Percentiles rank a stretch among this genome's conserved stretches.
These are phyloP conservation scores for Myathropa florea DNA, from an alignment of 2,888 invertebrate genomes.

Conservation along the genomic window DNA sequence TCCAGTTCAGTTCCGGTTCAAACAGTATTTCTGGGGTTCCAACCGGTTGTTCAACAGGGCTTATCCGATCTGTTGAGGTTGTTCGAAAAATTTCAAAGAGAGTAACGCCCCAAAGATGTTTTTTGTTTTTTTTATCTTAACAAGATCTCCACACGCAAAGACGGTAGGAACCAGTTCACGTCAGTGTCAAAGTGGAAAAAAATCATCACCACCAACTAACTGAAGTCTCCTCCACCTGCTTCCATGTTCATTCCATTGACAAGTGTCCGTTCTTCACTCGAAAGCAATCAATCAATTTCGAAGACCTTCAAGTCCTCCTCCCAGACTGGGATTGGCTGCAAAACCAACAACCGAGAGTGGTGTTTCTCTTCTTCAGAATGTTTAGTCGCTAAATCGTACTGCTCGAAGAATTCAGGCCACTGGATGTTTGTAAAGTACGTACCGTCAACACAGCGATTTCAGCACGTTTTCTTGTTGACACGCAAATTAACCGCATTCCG, in stretches of 20 bases:
- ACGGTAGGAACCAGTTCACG: not conserved
- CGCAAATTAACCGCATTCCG: slow-evolving; percentile 24
- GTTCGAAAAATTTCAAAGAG: no score
- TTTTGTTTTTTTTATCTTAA: not conserved
- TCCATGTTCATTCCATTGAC: not conserved
- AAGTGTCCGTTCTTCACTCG: not conserved
- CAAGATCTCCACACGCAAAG: not conserved
- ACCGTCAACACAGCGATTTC: not conserved
- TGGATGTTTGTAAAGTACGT: not conserved
- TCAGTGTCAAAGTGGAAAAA: not conserved
- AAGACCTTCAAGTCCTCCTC: not conserved
- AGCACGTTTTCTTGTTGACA: slow-evolving; percentile 24
- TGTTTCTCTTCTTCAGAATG: not conserved
- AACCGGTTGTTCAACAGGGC: no score
- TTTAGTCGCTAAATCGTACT: no score
- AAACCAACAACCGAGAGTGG: not conserved
- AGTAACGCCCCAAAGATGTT: not conserved
- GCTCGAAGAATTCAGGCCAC: not conserved
- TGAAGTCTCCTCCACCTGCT: not conserved
- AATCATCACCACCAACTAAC: no score
- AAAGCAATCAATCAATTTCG: not conserved
- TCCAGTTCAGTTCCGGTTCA: no score
- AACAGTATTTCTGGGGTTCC: no score
- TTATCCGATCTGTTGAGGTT: no score
- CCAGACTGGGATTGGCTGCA: not conserved